Percentiles rank a stretch among this genome's conserved stretches.
Conservation (phyloP, 2,888 invertebrate species). For the Campoplex capitator region DNA sequence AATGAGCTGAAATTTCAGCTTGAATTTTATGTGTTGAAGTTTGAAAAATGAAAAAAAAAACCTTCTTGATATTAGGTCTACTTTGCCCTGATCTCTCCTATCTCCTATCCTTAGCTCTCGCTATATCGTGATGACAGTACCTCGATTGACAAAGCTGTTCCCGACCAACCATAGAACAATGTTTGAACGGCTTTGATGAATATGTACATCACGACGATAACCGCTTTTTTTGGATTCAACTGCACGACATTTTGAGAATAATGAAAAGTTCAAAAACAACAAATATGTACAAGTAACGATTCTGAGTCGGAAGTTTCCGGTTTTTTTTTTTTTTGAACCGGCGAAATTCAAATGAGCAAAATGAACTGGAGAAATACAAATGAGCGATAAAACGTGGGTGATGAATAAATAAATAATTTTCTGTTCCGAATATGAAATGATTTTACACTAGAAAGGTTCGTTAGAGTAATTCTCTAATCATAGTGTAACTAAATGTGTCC, state of each 20-base stretch:
- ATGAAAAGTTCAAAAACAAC: neutral
- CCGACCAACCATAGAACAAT: constrained; percentile 58
- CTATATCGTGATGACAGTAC: constrained; percentile 27
- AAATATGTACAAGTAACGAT: neutral
- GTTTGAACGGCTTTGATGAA: constrained; percentile 62
- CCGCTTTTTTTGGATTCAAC: constrained; percentile 27
- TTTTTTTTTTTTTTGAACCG: neutral
- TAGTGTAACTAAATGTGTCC: no score
- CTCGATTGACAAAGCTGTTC: constrained; percentile 56
- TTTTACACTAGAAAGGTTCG: neutral
- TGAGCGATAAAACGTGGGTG: no score
- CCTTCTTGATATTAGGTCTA: neutral
- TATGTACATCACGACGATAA: constrained; percentile 44
- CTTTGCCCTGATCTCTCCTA: neutral
- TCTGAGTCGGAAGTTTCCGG: neutral
- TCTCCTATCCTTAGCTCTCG: neutral
- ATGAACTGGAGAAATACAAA: no score
- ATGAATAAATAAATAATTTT: neutral
- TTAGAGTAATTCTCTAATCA: no score
- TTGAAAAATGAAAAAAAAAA: no score
- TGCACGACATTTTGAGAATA: neutral
- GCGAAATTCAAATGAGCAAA: neutral
- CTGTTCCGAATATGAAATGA: neutral
- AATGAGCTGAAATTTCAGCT: no score
- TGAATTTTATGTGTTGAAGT: no score